Evolutionary conservation across 2,113 vertebrate species (phyloP).

Genomic region (Alouatta palliata): DNA sequence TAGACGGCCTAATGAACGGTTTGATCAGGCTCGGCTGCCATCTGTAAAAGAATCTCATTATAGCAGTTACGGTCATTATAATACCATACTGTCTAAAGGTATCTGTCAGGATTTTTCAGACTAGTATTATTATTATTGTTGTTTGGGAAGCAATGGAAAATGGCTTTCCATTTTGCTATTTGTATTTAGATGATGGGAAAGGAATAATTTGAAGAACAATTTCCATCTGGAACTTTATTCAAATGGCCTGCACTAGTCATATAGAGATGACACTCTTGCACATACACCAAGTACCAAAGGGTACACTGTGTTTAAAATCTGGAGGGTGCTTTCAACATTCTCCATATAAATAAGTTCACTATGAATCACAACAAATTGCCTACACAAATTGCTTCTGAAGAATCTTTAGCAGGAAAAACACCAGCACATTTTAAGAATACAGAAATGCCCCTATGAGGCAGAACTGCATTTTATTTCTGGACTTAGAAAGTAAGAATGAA

Average conservation of each 20-base stretch:
- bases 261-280: neutral
- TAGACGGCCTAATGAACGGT: slow-evolving; percentile 65
- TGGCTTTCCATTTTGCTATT: slow-evolving; percentile 38
- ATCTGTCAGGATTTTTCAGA: slow-evolving; percentile 45
- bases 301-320: neutral
- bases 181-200: slow-evolving; percentile 57
- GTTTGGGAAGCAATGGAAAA: slow-evolving; percentile 62
- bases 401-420: neutral
- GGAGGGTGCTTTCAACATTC: neutral
- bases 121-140: slow-evolving; percentile 44
- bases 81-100: slow-evolving; percentile 36
- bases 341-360: slow-evolving; percentile 1
- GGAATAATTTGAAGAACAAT: slow-evolving; percentile 32
- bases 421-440: neutral
- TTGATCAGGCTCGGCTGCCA: slow-evolving; percentile 65
- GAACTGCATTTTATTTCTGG: neutral
- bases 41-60: slow-evolving; percentile 62
- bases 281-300: neutral
- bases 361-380: neutral
- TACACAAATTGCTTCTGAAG: neutral
- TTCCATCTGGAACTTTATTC: slow-evolving; percentile 68
- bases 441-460: neutral
- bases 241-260: neutral
- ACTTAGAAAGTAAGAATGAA: neutral
- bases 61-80: slow-evolving; percentile 63